A percentile compares a stretch with the other conserved stretches of the same genome.
Conservation (phyloP, 2,113 vertebrate species). For the Tachycineta bicolor region DNA sequence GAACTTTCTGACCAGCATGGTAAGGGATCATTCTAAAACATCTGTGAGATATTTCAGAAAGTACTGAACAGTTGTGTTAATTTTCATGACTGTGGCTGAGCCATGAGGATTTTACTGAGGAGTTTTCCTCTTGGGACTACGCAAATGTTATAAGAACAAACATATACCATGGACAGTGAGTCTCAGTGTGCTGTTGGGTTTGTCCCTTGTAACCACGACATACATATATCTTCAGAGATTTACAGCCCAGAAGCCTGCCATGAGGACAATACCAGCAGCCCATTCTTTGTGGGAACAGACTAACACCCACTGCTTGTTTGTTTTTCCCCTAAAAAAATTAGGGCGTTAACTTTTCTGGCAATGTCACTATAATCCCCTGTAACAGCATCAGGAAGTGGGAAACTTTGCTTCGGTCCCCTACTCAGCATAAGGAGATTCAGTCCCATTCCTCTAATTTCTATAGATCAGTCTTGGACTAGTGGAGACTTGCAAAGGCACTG, state of each 20-base stretch:
- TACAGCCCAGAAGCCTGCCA: background rate
- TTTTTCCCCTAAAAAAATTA: background rate
- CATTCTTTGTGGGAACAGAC: background rate
- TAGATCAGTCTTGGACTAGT: background rate
- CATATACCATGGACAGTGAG: background rate
- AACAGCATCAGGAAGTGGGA: background rate
- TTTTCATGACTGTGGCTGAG: background rate
- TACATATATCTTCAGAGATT: background rate
- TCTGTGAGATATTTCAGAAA: background rate
- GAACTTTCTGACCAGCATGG: background rate
- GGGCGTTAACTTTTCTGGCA: fast-evolving
- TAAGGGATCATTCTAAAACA: background rate
- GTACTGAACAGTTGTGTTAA: background rate
- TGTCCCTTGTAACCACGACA: fast-evolving
- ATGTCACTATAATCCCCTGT: background rate
- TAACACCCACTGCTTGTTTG: background rate
- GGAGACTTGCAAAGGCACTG: background rate
- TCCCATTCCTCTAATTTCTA: background rate
- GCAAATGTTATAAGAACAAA: background rate
- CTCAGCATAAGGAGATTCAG: background rate
- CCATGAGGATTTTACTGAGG: background rate
- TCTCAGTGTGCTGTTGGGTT: background rate
- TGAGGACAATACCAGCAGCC: background rate
- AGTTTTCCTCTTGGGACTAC: background rate
- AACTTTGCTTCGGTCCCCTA: background rate